Percentiles rank a stretch among this genome's conserved stretches.
These are phyloP conservation scores for Ridgeia piscesae DNA, from an alignment of 1,140 invertebrate genomes.

Conservation along the genomic window DNA sequence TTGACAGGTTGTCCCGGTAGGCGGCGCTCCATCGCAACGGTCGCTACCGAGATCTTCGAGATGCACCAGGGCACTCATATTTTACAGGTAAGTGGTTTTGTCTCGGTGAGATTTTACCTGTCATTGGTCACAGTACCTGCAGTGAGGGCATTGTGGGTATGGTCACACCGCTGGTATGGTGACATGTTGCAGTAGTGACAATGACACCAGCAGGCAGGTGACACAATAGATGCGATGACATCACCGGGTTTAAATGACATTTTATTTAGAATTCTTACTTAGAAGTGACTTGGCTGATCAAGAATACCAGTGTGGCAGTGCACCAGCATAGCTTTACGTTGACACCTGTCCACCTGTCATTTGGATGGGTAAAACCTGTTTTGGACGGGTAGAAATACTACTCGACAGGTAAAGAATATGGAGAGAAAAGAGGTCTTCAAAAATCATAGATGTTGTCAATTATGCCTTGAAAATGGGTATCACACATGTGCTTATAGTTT, in stretches of 20 bases:
- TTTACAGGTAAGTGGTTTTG: constrained; percentile 74
- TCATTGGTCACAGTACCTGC: not conserved
- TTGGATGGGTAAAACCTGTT: too few species aligned
- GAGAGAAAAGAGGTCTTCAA: too few species aligned
- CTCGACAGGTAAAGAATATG: too few species aligned
- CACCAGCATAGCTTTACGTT: too few species aligned
- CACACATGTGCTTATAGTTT: too few species aligned
- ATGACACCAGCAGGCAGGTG: not conserved
- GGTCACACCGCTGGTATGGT: not conserved
- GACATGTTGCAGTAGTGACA: not conserved
- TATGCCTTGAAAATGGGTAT: too few species aligned
- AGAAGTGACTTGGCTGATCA: not conserved
- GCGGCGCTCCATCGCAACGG: constrained; percentile 54
- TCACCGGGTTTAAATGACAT: not conserved
- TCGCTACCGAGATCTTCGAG: constrained; percentile 87
- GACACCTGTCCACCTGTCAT: too few species aligned
- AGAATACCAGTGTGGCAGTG: not conserved
- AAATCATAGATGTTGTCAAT: too few species aligned
- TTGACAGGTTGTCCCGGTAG: constrained; percentile 74
- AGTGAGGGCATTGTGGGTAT: not conserved
- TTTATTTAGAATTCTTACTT: not conserved
- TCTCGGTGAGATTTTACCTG: not conserved
- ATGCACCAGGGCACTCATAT: constrained; percentile 97
- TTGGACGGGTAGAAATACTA: too few species aligned
- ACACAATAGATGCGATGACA: not conserved